Percentiles rank a stretch among this genome's conserved stretches.
phyloP scores from a whole-genome alignment of 2,888 invertebrate genomes.

The Dasysyrphus albostriatus region DNA sequence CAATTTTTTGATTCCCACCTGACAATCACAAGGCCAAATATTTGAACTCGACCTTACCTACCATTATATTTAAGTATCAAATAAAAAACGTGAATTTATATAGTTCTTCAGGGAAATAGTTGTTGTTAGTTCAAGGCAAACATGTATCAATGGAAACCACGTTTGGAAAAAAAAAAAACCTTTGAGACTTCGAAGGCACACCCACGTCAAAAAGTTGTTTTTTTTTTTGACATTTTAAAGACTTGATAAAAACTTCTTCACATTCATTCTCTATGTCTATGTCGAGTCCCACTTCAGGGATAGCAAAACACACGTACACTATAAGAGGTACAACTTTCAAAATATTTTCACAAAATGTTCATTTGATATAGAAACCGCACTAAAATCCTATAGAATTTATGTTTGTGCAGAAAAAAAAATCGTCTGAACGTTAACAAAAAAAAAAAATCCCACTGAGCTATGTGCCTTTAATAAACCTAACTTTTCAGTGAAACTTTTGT shows the following conservation, averaged over 20 bases:
- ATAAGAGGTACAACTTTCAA: constrained; percentile 11
- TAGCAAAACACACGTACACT: not conserved
- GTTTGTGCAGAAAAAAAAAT: not conserved
- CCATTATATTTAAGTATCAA: too few species aligned
- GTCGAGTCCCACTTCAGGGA: constrained; percentile 10
- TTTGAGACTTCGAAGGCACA: not conserved
- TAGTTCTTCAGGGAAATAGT: too few species aligned
- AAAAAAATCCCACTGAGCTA: constrained; percentile 16
- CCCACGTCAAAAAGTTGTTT: not conserved
- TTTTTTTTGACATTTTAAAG: not conserved
- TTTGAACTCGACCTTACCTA: too few species aligned
- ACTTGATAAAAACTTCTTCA: not conserved
- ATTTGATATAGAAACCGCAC: constrained; percentile 4
- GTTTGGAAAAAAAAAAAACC: not conserved
- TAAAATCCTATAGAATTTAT: not conserved
- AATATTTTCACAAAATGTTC: constrained; percentile 11
- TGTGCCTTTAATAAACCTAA: constrained; percentile 47
- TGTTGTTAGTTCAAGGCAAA: too few species aligned
- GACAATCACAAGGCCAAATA: too few species aligned
- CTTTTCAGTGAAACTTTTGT: constrained; percentile 56
- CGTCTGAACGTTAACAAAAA: not conserved
- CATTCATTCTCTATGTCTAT: not conserved
- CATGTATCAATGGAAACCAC: not conserved
- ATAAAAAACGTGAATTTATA: not conserved
- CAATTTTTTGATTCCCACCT: too few species aligned